Percentiles rank a stretch among this genome's conserved stretches.
Evolutionary conservation across 2,797 vertebrate genomes (phyloP).

Genomic region (Phoebastria nigripes): DNA sequence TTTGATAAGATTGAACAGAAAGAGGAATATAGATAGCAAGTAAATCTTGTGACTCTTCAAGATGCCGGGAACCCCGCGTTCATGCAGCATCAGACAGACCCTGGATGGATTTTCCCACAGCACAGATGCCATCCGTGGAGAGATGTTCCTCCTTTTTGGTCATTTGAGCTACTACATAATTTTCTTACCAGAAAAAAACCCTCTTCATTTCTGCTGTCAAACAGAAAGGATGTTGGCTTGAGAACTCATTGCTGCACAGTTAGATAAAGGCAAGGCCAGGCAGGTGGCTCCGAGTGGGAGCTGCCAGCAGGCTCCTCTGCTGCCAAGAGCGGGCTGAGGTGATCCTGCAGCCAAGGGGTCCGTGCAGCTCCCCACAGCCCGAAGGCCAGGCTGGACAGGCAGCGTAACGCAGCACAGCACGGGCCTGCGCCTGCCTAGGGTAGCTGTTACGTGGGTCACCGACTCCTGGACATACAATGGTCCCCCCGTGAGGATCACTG

Average conservation of each 20-base stretch:
- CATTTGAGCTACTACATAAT: not conserved
- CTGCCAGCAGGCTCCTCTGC: not conserved
- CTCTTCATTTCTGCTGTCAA: not conserved
- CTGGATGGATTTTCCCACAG: not conserved
- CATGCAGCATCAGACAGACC: rapidly evolving
- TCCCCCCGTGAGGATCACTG: not conserved
- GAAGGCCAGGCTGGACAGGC: not conserved
- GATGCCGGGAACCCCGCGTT: rapidly evolving
- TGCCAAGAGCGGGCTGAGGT: not conserved
- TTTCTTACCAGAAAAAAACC: not conserved
- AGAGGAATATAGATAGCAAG: not conserved
- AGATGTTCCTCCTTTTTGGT: not conserved
- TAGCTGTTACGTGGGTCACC: rapidly evolving
- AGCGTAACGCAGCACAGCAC: rapidly evolving
- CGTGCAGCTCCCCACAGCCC: rapidly evolving
- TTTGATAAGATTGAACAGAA: not conserved
- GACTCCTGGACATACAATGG: rapidly evolving
- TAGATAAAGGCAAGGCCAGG: not conserved
- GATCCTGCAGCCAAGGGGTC: not conserved
- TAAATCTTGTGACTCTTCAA: not conserved
- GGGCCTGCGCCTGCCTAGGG: rapidly evolving
- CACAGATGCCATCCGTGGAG: not conserved
- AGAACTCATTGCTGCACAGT: not conserved
- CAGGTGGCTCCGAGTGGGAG: rapidly evolving
- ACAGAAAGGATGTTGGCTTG: not conserved